Percentiles rank a stretch among this genome's conserved stretches.
These are phyloP conservation scores for Meliscaeva auricollis DNA, from an alignment of 2,888 invertebrate species.

Conservation along the genomic window DNA sequence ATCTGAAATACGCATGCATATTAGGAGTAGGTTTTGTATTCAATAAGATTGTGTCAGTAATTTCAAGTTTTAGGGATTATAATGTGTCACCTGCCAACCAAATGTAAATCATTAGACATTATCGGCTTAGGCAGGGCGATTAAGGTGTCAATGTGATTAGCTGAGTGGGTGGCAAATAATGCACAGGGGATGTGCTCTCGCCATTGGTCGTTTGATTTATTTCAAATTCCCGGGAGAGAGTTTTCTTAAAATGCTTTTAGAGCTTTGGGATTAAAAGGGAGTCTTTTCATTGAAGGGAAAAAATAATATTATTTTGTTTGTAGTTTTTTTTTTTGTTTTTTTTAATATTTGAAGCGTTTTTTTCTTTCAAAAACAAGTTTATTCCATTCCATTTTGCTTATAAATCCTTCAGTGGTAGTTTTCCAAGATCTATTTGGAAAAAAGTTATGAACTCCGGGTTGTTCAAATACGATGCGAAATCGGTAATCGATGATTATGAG, in stretches of 20 bases:
- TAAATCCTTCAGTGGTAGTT: no score
- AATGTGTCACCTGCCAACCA: constrained; percentile 47
- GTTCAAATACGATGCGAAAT: no score
- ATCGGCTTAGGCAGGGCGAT: constrained; percentile 44
- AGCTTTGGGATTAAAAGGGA: background rate
- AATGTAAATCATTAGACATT: constrained; percentile 62
- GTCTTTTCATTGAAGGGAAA: background rate
- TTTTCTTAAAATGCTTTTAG: background rate
- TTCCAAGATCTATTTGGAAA: no score
- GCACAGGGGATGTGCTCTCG: background rate
- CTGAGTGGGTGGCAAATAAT: background rate
- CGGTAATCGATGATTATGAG: no score
- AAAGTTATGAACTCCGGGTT: no score
- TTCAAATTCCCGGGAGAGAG: background rate
- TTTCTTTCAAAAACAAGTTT: no score
- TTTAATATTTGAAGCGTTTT: no score
- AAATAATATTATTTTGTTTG: no score
- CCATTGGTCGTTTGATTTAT: constrained; percentile 42
- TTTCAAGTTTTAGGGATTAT: constrained; percentile 51
- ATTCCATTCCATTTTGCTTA: no score
- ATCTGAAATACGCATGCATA: no score
- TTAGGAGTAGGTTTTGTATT: background rate
- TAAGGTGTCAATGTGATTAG: constrained; percentile 42
- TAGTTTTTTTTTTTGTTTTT: no score
- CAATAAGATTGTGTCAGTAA: constrained; percentile 43